Evolutionary conservation across 2,797 vertebrate species (phyloP), one percentile per base, ranked within the genome.

Genomic region (Psittacula echo): DNA sequence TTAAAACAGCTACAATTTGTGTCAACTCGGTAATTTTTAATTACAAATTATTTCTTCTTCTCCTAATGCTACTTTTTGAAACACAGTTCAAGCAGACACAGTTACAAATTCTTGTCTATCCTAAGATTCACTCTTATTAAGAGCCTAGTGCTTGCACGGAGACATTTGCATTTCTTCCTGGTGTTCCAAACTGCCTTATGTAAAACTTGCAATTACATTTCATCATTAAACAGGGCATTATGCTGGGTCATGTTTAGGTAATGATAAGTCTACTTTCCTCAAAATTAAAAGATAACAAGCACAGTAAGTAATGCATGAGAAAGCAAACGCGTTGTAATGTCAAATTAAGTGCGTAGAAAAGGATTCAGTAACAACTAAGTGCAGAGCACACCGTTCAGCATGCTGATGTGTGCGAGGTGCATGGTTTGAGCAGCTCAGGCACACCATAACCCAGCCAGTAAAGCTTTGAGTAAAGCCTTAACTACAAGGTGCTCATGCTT

Each of bases 11-110:
- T 51, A 60, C 72, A 67, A 66, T 62, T 87, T 72, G 34, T 85
- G 93, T 70, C 87, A 92, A 72, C 62, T 77, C 78, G 56, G 68
- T 78, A 9, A 78, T 84, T 95, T 94, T 93, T 73, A 91, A 86
- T 79, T 78, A 89, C 45, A 51, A 72, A 81, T 67, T 70, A 68
- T 85, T 95, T 92, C 58, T 85, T 93, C 90, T 75, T 74, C 82
- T 88, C 73, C 44, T 88, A 60, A 41, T 45, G 48, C 13, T 65
- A 80, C 76, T 94, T 93, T 68, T 89, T 10, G 72, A 89, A 95
- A 81, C 47, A 91, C 58, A 73, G 58, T 67, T 78, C 32, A 81
- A 84, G 66, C 9, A 89, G 73, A 92, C 34, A 91, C 50, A 89
- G 71, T 82, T 74, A 83, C 23, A 87, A 89, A 89, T 39, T 56